Evolutionary conservation across 2,797 vertebrate species (phyloP), one percentile per base, ranked within the genome.

Genomic region (Acanthurus leucopareius): DNA sequence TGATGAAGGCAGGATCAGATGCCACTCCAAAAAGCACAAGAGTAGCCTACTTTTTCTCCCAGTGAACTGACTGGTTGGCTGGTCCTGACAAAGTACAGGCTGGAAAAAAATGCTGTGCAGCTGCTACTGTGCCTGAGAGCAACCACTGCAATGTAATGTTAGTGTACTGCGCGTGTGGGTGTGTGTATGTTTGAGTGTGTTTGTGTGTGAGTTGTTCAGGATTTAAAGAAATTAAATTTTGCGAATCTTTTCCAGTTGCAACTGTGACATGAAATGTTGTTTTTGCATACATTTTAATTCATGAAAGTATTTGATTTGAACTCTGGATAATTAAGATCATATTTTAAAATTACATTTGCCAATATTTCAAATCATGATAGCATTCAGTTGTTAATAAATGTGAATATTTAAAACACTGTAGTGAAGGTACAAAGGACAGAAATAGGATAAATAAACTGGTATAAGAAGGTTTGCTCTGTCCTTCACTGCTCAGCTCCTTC

Each of bases 31-130:
- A 87, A 88, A 79, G 79, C 82, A 87, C 68, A 35, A 72, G 70
- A 77, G 82, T 56, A 77, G 73, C 51, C 77, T 70, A 56, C 76
- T 86, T 90, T 86, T 90, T 75, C 78, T 86, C 72, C 66, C 67
- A 74, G 80, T 81, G 86, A 19, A 67, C 73, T 49, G 78, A 75
- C 80, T 71, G 83, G 58, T 79, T 64, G 83, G 71, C 86, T 69
- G 70, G 52, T 85, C 68, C 87, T 69, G 84, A 88, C 86, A 88
- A 85, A 79, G 77, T 45, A 71, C 67, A 48, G 85, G 35, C 82
- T 89, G 88, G 80, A 63, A 79, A 80, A 87, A 91, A 86, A 90
- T 73, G 89, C 80, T 64, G 59, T 77, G 92, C 93, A 93, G 91
- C 93, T 94, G 92, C 89, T 86, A 74, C 89, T 84, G 91, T 84